Evolutionary conservation across 2,888 invertebrate species (phyloP).

Genomic region (Rhingia campestris): DNA sequence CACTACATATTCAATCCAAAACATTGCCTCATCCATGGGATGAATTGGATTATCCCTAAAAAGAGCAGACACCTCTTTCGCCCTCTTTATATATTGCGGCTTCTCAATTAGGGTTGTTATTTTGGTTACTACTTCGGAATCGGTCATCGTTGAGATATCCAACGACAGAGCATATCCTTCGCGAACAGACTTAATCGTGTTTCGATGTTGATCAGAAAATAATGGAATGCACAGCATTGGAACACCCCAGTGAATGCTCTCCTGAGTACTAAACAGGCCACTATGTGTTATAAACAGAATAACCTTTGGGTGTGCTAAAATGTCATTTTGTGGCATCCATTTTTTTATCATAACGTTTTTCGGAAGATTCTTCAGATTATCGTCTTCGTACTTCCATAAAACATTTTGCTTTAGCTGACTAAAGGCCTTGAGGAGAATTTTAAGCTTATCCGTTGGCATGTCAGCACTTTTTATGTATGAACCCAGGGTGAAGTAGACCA

Average conservation of each 20-base stretch:
- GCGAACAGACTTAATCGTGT: conserved; percentile 80
- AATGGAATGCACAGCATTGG: conserved; percentile 83
- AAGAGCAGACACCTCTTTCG: conserved; percentile 82
- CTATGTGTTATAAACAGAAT: conserved; percentile 83
- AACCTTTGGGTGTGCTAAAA: conserved; percentile 83
- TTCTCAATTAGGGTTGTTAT: conserved; percentile 81
- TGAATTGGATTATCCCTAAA: conserved; percentile 85
- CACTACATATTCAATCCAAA: conserved; percentile 86
- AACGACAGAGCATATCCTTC: conserved; percentile 82
- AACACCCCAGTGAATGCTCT: conserved; percentile 82
- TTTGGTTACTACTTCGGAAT: conserved; percentile 79
- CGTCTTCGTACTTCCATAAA: conserved; percentile 84
- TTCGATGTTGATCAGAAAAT: conserved; percentile 83
- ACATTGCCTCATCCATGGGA: conserved; percentile 85
- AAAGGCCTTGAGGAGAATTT: conserved; percentile 82
- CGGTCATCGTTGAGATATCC: conserved; percentile 80
- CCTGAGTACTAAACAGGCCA: conserved; percentile 82
- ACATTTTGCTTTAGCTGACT: conserved; percentile 83
- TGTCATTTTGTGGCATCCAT: conserved; percentile 85
- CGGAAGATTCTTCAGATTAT: conserved; percentile 80
- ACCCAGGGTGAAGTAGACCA: conserved; percentile 83
- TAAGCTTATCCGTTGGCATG: conserved; percentile 81
- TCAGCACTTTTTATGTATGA: conserved; percentile 82
- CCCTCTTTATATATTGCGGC: conserved; percentile 81
- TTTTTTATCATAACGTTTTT: conserved; percentile 83